A percentile compares a stretch with the other conserved stretches of the same genome.
Conservation (phyloP, 2,113 vertebrate genomes). For the Muntiacus muntjak region DNA sequence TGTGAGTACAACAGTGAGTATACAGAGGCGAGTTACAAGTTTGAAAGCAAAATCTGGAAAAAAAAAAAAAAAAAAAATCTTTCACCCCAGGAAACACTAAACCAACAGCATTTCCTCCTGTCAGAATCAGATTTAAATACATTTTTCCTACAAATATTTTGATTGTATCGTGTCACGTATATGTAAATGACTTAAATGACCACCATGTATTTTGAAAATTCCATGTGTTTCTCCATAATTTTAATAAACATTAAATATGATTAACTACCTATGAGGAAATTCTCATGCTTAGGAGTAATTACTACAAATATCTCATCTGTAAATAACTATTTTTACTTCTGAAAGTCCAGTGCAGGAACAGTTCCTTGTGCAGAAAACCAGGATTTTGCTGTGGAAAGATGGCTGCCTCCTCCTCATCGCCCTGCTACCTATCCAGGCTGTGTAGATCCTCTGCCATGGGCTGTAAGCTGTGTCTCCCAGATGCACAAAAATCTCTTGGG, state of each 20-base stretch:
- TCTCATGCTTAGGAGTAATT: slow-evolving; percentile 11
- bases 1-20: not conserved
- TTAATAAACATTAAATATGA: slow-evolving; percentile 22
- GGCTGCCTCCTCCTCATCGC: not conserved
- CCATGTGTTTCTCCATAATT: not conserved
- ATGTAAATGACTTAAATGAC: not conserved
- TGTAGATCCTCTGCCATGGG: not conserved
- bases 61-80: not conserved
- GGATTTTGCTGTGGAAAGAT: not conserved
- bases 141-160: not conserved
- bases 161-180: not conserved
- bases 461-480: not conserved
- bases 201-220: not conserved
- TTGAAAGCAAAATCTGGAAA: not conserved
- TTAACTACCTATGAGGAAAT: slow-evolving; percentile 32
- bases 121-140: not conserved
- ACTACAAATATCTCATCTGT: not conserved
- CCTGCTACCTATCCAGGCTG: too few relatives aligned
- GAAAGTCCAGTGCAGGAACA: not conserved
- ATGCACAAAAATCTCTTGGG: not conserved
- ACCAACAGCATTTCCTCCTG: not conserved
- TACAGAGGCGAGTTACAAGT: not conserved
- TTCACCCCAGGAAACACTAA: not conserved
- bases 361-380: not conserved
- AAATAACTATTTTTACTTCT: not conserved